phyloP scores from a whole-genome alignment of 1,140 invertebrate genomes.

The Eriocheir sinensis region DNA sequence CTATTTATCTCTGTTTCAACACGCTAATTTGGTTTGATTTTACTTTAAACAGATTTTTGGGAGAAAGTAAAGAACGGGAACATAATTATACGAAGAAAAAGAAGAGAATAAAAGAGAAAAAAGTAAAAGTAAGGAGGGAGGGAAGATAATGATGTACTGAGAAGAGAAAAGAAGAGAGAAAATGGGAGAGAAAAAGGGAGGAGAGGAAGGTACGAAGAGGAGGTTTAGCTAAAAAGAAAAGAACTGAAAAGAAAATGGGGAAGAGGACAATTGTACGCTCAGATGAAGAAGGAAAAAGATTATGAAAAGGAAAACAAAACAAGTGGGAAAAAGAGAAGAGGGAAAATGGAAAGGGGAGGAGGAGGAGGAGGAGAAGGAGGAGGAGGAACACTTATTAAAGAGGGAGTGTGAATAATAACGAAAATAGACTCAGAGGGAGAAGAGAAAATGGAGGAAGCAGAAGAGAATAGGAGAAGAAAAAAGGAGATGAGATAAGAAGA shows the following conservation, averaged over 20 bases:
- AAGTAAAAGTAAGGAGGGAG: not conserved
- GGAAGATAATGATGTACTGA: not conserved
- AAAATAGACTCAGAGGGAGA: no score
- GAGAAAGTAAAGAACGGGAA: not conserved
- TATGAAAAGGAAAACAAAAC: not conserved
- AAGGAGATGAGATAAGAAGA: no score
- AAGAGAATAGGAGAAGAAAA: no score
- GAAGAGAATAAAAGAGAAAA: not conserved
- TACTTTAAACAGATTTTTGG: no score
- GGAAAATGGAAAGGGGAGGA: not conserved
- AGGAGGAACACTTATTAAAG: no score
- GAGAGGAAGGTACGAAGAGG: not conserved
- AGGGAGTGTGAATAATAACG: no score
- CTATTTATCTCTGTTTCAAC: no score
- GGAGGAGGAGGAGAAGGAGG: not conserved
- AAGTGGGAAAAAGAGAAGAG: not conserved
- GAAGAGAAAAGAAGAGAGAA: not conserved
- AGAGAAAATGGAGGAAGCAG: no score
- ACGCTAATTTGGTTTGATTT: no score
- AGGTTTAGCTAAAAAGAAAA: no score
- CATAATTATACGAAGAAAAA: not conserved
- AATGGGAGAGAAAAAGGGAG: not conserved
- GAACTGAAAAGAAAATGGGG: no score
- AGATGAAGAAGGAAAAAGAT: not conserved
- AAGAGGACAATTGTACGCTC: no score